Evolutionary conservation across 2,113 vertebrate species (phyloP), one percentile per base, ranked within the genome.

Genomic region (Tautogolabrus adspersus): DNA sequence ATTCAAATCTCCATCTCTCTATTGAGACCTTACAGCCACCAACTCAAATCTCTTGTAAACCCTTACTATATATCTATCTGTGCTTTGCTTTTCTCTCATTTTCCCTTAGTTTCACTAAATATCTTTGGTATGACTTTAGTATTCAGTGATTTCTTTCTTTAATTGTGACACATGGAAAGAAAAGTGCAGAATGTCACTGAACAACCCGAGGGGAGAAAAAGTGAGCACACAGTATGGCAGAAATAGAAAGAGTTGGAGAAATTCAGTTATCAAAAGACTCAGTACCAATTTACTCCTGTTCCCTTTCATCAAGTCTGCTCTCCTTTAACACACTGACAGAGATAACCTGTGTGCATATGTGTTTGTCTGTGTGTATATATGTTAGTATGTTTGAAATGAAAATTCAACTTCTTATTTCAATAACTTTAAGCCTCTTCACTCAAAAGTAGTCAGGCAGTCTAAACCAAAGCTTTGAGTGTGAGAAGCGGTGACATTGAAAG

Each of bases 401-500:
- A 80, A 77, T 77, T 6, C 69, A 69, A 78, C 69, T 70, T 81
- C 69, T 70, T 40, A 83, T 71, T 72, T 90, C 83, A 47, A 51
- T 30, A 64, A 67, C 34, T 72, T 72, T 65, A 77, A 75, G 61
- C 56, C 51, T 62, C 4, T 22, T 19, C 60, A 54, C 30, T 78
- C 72, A 86, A 76, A 74, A 55, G 30, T 62, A 69, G 72, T 63
- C 59, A 66, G 58, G 40, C 30, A 46, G 77, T 83, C 51, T 66
- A 52, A 87, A 84, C 63, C 56, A 69, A 74, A 80, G 83, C 81
- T 70, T 82, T 84, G 52, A 84, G 81, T 57, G n/a, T n/a, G n/a
- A n/a, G n/a, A n/a, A n/a, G n/a, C n/a, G n/a, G 79, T 86, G 86
- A 90, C 81, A 84, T 84, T 90, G 83, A 75, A 69, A 73, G 72